Evolutionary conservation across 2,888 invertebrate genomes (phyloP), one percentile per base, ranked within the genome.

Genomic region (Amblyjoppa proteus): DNA sequence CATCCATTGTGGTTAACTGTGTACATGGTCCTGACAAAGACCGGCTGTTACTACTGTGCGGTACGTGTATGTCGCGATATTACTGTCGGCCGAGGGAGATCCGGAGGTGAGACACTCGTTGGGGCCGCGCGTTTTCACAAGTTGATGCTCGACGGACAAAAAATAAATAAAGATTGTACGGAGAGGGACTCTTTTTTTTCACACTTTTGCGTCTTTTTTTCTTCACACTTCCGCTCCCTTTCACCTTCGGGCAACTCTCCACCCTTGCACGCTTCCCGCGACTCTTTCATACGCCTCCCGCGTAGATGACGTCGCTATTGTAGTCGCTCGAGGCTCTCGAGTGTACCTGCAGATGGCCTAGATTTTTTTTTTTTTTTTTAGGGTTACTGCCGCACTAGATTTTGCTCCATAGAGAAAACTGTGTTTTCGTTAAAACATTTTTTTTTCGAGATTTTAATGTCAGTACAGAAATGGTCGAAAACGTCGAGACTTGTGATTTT

Each of bases 1-100:
- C 84, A 69, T 77, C 71, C 73, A 81, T 81, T 74, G 80, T 76
- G 80, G 81, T 77, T 77, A 73, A 81, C 41, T 61, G 58, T 73
- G 51, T 61, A 68, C 73, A 84, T 76, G 70, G 25, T 31, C 74
- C 49, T 70, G 73, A 34, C 45, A 53, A 71, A 71, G 51, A 45
- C 64, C 28, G 49, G 20, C 31, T 61, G 34, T 31, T 61, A 61
- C 61, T 61, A 61, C 61, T 34, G 61, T 53, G 53, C 53, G 53
- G n/a, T n/a, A 16, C 16, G 16, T 61, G 20, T 41, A 68, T 41
- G 38, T 41, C 41, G 20, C 20, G 9, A 68, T 20, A 31, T 64
- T 64, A 25, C 49, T 25, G 45, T 69, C 38, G 34, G 20, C 31
- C 38, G n/a, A 61, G 70, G n/a, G 5, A 61, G 58, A 56, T 25